Conservation (phyloP, 1,140 invertebrate species). For the Papilio helenus region DNA sequence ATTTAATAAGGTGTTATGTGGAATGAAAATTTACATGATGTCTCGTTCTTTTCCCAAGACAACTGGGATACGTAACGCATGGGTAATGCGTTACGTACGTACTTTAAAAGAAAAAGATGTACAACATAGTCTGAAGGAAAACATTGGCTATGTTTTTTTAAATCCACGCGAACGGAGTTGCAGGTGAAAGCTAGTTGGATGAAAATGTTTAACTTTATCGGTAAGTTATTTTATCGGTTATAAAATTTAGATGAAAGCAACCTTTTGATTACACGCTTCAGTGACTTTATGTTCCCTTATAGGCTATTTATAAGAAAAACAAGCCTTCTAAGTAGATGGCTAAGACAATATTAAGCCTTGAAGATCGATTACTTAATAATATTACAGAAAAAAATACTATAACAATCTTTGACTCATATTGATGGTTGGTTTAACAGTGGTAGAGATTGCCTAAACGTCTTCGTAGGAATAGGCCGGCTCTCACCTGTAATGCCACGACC, state of each 20-base stretch:
- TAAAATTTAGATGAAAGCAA: constrained; percentile 15
- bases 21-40: neutral
- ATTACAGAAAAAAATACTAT: neutral
- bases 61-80: too few relatives aligned
- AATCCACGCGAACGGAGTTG: too few relatives aligned
- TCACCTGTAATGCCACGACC: too few relatives aligned
- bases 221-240: neutral
- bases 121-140: too few relatives aligned
- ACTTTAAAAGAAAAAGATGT: too few relatives aligned
- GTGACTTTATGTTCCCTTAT: constrained; percentile 7
- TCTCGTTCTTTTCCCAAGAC: neutral
- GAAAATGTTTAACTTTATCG: neutral
- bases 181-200: neutral
- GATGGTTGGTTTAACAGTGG: too few relatives aligned
- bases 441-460: too few relatives aligned
- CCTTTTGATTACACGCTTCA: constrained; percentile 12
- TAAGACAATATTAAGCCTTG: neutral
- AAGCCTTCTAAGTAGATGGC: neutral
- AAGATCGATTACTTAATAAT: neutral
- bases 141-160: too few relatives aligned
- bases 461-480: too few relatives aligned
- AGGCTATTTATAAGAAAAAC: constrained; percentile 16
- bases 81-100: too few relatives aligned
- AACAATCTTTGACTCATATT: too few relatives aligned
- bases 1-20: neutral